phyloP scores from a whole-genome alignment of 92 coral and sea anemone species.

The Virgularia gustaviana region DNA sequence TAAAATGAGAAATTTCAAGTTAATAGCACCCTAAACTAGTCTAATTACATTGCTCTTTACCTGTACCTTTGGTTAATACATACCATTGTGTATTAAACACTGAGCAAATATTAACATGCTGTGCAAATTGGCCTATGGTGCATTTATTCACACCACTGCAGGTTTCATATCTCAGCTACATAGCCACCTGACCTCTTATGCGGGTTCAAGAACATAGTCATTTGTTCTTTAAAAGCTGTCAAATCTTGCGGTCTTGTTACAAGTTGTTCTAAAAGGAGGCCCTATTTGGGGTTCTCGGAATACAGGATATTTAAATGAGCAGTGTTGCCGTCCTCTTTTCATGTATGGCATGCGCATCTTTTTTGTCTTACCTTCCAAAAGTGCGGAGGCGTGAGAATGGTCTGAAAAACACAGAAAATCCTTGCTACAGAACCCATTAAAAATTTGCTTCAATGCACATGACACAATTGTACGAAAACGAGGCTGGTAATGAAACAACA shows the following conservation, averaged over 20 bases:
- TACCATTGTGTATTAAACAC: constrained; percentile 46
- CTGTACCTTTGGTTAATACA: constrained; percentile 34
- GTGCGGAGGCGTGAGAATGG: too few relatives aligned
- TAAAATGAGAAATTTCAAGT: too few relatives aligned
- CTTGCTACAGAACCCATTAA: too few relatives aligned
- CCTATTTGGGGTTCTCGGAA: too few relatives aligned
- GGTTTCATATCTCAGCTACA: constrained; percentile 37
- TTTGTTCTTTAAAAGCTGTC: not conserved
- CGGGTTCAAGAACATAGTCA: not conserved
- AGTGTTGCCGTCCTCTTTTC: too few relatives aligned
- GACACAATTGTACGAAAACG: too few relatives aligned
- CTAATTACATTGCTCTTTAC: constrained; percentile 39
- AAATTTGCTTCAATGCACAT: too few relatives aligned
- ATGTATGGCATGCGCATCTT: not conserved
- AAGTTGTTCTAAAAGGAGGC: too few relatives aligned
- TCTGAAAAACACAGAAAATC: too few relatives aligned
- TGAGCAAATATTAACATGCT: constrained; percentile 49
- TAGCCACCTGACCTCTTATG: not conserved
- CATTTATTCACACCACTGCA: not conserved
- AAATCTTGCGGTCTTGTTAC: not conserved
- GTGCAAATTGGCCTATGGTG: constrained; percentile 53
- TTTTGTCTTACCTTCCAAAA: too few relatives aligned
- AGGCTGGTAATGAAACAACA: too few relatives aligned
- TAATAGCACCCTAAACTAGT: not conserved
- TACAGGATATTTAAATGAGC: too few relatives aligned